Base-by-base conservation (phyloP, 2,797 vertebrate species). In the Protosalanx chinensis region DNA sequence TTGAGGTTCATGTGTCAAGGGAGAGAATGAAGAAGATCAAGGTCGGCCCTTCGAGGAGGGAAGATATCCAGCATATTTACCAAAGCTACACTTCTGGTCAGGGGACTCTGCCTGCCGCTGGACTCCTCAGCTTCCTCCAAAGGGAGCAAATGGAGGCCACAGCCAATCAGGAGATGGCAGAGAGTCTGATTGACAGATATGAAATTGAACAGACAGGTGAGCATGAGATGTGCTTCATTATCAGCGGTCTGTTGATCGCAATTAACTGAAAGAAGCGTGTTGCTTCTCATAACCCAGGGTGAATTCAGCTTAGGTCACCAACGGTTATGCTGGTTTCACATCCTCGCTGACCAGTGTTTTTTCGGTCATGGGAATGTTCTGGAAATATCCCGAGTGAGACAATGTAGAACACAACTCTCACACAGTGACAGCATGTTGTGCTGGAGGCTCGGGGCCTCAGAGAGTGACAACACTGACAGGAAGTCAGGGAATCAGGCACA, bases 121-220 rank as follows among this genome's bases (percentile, higher is more conserved):
- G 82, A 20, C 83, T 97, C 35, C 18, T 82, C 3, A 72, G 78
- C 3, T 96, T 97, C 84, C 93, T 96, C 58, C 79, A 30, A 57
- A 89, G 81, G 81, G 93, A 94, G 37, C 95, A 95, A 78, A 82
- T 82, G 84, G 77, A 88, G 77, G 15, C 78, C 33, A 46, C 84
- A 5, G 86, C 75, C 16, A 74, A 46, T 71, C 61, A 84, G 69
- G 78, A 33, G 32, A 82, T 61, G 16, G 89, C 80, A 3, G 86
- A 82, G 63, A 82, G 81, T 64, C 79, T 95, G 76, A 95, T 96
- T 82, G 72, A 93, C 65, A 93, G 84, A 87, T 92, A 93, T 73
- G 95, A 97, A 73, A 94, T 94, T 59, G 85, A 95, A 12, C 87
- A 91, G 71, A 90, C 92, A 85, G 93, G 95, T 96, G 91, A 37